A percentile compares a stretch with the other conserved stretches of the same genome.
phyloP scores from a whole-genome alignment of 2,113 vertebrate species.

The Dasyprocta punctata region DNA sequence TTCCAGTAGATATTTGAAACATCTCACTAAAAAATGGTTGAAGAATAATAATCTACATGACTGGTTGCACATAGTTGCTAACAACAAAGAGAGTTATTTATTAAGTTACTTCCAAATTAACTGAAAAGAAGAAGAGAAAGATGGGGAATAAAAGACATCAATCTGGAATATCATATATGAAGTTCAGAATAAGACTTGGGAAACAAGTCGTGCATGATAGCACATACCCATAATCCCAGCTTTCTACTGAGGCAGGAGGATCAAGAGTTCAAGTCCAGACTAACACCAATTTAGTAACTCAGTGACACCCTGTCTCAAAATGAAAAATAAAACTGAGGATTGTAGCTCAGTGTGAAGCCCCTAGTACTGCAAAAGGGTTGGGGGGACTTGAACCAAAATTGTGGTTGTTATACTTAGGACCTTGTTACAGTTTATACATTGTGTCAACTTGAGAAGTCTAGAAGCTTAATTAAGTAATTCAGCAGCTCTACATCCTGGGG shows the following conservation, averaged over 20 bases:
- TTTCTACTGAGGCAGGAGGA: background rate
- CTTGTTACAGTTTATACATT: too few species aligned
- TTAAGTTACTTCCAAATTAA: constrained; percentile 98
- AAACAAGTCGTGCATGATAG: background rate
- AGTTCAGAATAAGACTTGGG: constrained; percentile 30
- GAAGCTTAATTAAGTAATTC: too few species aligned
- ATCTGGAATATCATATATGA: constrained; percentile 80
- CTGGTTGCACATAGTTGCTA: constrained; percentile 95
- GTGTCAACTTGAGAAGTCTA: too few species aligned
- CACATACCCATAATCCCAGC: background rate
- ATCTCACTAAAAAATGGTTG: constrained; percentile 96
- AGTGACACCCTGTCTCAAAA: background rate
- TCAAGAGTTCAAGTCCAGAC: background rate
- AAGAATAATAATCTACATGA: constrained; percentile 96
- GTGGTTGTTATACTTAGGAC: background rate
- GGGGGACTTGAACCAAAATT: constrained; percentile 79
- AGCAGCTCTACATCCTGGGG: too few species aligned
- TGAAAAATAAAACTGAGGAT: background rate
- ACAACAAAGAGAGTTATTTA: constrained; percentile 96
- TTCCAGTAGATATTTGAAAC: constrained; percentile 92
- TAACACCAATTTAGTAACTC: background rate
- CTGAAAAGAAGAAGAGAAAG: constrained; percentile 95
- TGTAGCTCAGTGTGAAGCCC: background rate
- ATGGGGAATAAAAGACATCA: constrained; percentile 91
- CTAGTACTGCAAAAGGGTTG: background rate